These are phyloP conservation scores for Epirrhoe alternata DNA, from an alignment of 2,888 invertebrate genomes.

Conservation along the genomic window DNA sequence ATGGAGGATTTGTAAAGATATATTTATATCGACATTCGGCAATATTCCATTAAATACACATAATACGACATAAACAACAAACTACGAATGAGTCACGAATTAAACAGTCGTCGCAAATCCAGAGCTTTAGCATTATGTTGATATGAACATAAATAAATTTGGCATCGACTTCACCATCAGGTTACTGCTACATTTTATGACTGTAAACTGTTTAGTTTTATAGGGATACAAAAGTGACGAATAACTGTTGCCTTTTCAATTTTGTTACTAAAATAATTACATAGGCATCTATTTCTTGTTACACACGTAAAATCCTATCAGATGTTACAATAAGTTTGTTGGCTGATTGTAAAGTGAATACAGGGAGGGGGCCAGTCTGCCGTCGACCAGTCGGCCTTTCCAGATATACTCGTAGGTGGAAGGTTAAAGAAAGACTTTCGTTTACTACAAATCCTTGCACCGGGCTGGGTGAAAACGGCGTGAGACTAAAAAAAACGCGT, in stretches of 20 bases:
- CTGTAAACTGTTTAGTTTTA: background rate
- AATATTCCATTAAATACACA: conserved; percentile 79
- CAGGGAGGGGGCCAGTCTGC: background rate
- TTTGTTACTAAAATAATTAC: background rate
- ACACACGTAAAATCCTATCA: background rate
- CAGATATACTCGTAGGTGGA: no score
- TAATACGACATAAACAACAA: conserved; percentile 83
- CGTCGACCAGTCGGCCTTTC: no score
- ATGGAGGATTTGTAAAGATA: conserved; percentile 73
- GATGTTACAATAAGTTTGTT: background rate
- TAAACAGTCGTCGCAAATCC: conserved; percentile 83
- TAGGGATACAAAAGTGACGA: conserved; percentile 46
- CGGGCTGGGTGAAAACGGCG: no score
- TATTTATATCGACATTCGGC: conserved; percentile 60
- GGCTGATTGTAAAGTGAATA: background rate
- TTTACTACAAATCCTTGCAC: no score
- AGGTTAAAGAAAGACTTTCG: no score
- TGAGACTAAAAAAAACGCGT: no score
- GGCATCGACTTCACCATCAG: background rate
- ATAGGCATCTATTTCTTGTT: background rate
- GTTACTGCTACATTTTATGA: background rate
- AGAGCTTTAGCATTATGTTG: conserved; percentile 53
- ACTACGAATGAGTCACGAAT: conserved; percentile 81
- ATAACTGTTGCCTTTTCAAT: conserved; percentile 33
- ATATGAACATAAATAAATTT: conserved; percentile 1